These are phyloP conservation scores for Catamblyrhynchus diadema DNA, from an alignment of 2,797 vertebrate species.

Conservation along the genomic window DNA sequence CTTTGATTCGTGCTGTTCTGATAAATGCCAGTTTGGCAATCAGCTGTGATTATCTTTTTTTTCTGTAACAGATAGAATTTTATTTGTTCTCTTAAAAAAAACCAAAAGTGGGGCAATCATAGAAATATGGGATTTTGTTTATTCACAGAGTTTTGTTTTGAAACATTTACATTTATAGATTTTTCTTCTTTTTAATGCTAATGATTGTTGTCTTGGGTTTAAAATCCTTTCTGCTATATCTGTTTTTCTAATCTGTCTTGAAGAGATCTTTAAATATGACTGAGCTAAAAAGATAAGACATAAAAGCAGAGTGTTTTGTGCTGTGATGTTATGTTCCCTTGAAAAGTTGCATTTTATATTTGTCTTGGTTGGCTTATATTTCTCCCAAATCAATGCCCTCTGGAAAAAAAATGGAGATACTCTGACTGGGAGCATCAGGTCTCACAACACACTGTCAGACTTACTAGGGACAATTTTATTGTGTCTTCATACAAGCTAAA, in stretches of 20 bases:
- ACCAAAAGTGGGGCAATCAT: background rate
- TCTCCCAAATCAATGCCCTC: background rate
- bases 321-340: background rate
- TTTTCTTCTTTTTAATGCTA: background rate
- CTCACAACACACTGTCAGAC: background rate
- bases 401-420: background rate
- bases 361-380: background rate
- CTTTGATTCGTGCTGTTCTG: conserved; percentile 9
- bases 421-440: background rate
- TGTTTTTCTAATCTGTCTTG: background rate
- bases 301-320: background rate
- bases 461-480: background rate
- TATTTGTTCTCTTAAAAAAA: background rate
- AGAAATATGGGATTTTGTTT: background rate
- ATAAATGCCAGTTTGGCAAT: conserved; percentile 7
- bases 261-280: background rate
- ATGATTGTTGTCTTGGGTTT: background rate
- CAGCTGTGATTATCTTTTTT: background rate
- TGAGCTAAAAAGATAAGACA: background rate
- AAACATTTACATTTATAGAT: background rate
- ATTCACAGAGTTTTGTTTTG: background rate
- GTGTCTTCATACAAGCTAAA: background rate
- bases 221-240: background rate
- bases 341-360: background rate
- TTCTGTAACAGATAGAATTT: background rate